Conservation (phyloP, 2,797 vertebrate species). For the Tolypeutes matacus region DNA sequence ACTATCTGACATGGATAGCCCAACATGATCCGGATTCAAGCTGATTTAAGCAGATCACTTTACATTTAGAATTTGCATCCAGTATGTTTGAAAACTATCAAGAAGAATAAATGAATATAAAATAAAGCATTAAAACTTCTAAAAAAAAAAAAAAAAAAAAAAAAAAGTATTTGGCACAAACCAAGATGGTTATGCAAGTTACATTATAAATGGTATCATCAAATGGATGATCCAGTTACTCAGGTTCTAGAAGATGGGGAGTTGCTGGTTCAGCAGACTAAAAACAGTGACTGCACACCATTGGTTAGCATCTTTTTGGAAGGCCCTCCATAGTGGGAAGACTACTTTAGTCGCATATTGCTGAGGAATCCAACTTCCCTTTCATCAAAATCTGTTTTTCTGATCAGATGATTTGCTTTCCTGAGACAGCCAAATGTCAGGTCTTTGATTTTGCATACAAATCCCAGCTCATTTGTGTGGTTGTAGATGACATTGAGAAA, state of each 20-base stretch:
- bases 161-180: conserved; percentile 97
- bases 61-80: neutral
- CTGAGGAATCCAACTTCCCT: conserved; percentile 96
- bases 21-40: neutral
- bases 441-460: conserved; percentile 99
- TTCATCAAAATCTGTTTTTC: conserved; percentile 99
- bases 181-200: conserved; percentile 97
- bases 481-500: conserved; percentile 97
- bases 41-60: neutral
- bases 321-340: conserved; percentile 97
- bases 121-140: neutral
- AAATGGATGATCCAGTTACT: conserved; percentile 95
- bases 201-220: conserved; percentile 98
- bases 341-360: conserved; percentile 95
- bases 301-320: conserved; percentile 96
- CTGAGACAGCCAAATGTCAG: conserved; percentile 97
- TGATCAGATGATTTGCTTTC: conserved; percentile 98
- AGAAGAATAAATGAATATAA: neutral
- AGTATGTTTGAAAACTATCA: neutral
- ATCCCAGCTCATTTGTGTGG: conserved; percentile 97
- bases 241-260: conserved; percentile 94
- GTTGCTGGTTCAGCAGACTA: conserved; percentile 96
- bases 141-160: too few species aligned
- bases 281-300: conserved; percentile 97
- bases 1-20: neutral